A percentile compares a stretch with the other conserved stretches of the same genome.
Conservation (phyloP, 2,888 invertebrate species). For the Carcina quercana region DNA sequence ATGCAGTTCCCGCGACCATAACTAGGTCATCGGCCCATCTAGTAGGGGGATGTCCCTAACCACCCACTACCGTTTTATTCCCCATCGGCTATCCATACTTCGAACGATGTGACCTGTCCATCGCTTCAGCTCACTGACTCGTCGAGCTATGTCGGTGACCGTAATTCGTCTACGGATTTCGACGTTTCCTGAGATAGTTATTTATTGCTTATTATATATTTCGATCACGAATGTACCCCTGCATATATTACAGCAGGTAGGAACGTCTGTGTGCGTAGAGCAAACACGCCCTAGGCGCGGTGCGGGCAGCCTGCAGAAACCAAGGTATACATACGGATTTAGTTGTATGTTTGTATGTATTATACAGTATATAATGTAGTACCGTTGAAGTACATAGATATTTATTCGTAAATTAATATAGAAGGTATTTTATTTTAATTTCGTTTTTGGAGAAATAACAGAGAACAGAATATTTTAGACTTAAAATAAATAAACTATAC, state of each 20-base stretch:
- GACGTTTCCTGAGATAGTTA: background rate
- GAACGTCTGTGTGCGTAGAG: slow-evolving; percentile 24
- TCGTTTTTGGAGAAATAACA: too few species aligned
- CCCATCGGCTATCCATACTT: background rate
- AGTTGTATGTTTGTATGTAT: background rate
- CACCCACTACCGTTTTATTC: background rate
- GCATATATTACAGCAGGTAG: slow-evolving; percentile 25
- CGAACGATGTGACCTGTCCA: background rate
- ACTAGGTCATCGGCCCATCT: too few species aligned
- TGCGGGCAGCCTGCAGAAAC: slow-evolving; percentile 1
- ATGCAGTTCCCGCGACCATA: too few species aligned
- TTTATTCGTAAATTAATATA: too few species aligned
- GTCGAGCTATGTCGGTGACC: too few species aligned
- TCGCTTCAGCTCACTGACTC: background rate
- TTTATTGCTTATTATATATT: background rate
- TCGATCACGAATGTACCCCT: slow-evolving; percentile 15
- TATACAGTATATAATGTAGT: background rate
- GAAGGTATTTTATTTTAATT: background rate
- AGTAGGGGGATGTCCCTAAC: too few species aligned
- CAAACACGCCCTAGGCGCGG: slow-evolving; percentile 30
- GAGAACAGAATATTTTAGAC: too few species aligned
- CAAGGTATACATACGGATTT: slow-evolving; percentile 1
- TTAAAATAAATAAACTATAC: too few species aligned
- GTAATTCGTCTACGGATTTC: too few species aligned
- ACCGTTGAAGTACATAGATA: too few species aligned